A percentile compares a stretch with the other conserved stretches of the same genome.
These are phyloP conservation scores for Ptychodera flava DNA, from an alignment of 35 echinoderm and acorn worm genomes.

Conservation along the genomic window DNA sequence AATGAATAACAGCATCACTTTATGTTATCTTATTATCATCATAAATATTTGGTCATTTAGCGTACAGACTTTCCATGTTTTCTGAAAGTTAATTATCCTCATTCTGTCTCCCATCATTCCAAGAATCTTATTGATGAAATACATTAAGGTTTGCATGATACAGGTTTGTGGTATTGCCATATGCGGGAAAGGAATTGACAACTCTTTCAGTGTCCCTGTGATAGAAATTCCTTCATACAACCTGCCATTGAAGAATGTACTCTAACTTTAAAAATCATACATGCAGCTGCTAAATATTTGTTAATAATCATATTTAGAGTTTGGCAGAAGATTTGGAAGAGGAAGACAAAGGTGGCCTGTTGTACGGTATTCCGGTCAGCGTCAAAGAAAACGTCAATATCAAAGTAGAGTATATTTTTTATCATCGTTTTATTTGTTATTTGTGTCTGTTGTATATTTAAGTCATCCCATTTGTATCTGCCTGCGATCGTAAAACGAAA, in stretches of 20 bases:
- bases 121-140: no score
- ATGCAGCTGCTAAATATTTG: background rate
- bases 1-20: no score
- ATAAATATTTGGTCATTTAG: no score
- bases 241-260: background rate
- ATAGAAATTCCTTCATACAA: background rate
- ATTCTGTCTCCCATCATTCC: no score
- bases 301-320: background rate
- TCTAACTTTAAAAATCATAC: background rate
- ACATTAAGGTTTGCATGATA: no score
- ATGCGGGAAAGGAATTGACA: background rate
- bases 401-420: background rate
- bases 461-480: background rate
- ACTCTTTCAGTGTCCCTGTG: background rate
- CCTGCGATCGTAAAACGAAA: no score
- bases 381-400: background rate
- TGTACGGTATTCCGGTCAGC: background rate
- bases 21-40: no score
- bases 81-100: no score
- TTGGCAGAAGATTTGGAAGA: background rate
- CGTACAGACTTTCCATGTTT: no score
- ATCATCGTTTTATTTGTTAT: background rate
- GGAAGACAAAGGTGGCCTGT: background rate
- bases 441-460: background rate
- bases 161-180: background rate